Evolutionary conservation across 2,113 vertebrate species (phyloP), one percentile per base, ranked within the genome.

Genomic region (Sphyrna mokarran): DNA sequence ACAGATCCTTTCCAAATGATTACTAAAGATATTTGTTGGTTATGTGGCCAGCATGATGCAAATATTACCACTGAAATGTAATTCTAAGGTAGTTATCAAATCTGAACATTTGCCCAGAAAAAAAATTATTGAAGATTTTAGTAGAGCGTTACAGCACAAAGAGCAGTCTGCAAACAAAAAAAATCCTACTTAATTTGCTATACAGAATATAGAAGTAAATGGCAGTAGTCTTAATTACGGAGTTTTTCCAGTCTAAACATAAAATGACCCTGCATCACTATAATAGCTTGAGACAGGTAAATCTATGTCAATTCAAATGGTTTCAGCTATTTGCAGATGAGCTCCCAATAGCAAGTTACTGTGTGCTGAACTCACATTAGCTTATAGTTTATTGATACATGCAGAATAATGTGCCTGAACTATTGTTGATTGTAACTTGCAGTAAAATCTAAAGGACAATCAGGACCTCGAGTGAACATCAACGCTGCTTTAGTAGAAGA

Each of bases 361-460:
- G 16, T 40, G 20, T 11, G 83, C 13, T 89, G 2, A 58, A 16
- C 26, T n/a, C 61, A 58, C 48, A 48, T 33, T 61, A 61, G 86
- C 86, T 58, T 48, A 26, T 48, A 54, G 43, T 90, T 14, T 58
- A 10, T 58, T 90, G 61, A 6, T 90, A 90, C 3, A 0, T 29
- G 54, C 11, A 29, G 85, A 16, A 11, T 58, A 29, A 33, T 33
- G 48, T 33, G 61, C 33, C 89, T 66, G 14, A 93, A 66, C 89
- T 9, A 13, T 20, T 91, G 6, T 33, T 72, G 94, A 29, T 95
- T 96, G 95, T 96, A 20, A 95, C 96, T 96, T 96, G 40, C 97
- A 99, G 99, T 97, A 61, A 99, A 99, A 98, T 97, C 97, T 95
- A 99, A 99, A 97, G 98, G 98, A 87, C 98, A 98, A 96, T 93